Conservation (phyloP, 1,140 invertebrate species). For the Drosophila funebris region DNA sequence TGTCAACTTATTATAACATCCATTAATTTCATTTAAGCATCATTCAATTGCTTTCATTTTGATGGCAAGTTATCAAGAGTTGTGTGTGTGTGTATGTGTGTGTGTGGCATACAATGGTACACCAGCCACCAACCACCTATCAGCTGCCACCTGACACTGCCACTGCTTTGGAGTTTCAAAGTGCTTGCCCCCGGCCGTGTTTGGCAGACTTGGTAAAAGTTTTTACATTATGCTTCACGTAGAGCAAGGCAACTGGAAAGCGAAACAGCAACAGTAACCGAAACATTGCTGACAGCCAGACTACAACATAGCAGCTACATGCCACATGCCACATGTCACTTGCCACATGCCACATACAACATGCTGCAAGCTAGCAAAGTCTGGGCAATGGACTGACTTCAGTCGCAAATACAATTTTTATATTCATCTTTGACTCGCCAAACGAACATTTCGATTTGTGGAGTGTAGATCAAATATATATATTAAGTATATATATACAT, state of each 20-base stretch:
- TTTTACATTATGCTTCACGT: constrained; percentile 62
- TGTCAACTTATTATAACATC: constrained; percentile 83
- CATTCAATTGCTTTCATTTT: constrained; percentile 81
- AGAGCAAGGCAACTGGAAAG: constrained; percentile 10
- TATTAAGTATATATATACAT: neutral
- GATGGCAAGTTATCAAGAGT: constrained; percentile 73
- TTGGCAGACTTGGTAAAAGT: constrained; percentile 31
- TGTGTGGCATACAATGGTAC: constrained; percentile 6
- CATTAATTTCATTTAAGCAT: constrained; percentile 82
- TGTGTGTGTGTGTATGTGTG: neutral
- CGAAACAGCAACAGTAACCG: neutral
- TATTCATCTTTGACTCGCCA: constrained; percentile 29
- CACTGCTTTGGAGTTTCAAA: constrained; percentile 1
- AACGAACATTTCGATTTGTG: constrained; percentile 27
- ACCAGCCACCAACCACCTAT: neutral
- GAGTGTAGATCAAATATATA: constrained; percentile 1
- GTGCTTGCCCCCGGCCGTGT: neutral
- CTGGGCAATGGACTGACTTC: neutral
- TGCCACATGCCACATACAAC: neutral
- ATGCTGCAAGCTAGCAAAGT: neutral
- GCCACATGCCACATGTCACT: neutral
- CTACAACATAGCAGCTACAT: neutral
- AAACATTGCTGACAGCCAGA: neutral
- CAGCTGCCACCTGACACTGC: constrained; percentile 3
- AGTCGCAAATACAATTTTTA: constrained; percentile 18